A percentile compares a stretch with the other conserved stretches of the same genome.
These are phyloP conservation scores for Polypterus bichir DNA, from an alignment of 2,113 vertebrate genomes.

Conservation along the genomic window DNA sequence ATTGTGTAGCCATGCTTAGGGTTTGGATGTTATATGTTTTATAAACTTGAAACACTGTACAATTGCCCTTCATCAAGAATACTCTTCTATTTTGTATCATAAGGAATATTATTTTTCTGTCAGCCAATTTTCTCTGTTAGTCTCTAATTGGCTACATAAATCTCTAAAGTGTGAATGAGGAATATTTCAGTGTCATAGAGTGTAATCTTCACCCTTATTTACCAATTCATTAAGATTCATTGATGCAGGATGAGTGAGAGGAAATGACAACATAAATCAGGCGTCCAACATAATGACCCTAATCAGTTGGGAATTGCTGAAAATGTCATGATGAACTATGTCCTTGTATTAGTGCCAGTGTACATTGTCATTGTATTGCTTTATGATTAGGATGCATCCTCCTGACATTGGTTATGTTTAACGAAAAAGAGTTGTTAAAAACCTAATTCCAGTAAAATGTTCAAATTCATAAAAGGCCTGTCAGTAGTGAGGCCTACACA, in stretches of 20 bases:
- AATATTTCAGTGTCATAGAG: constrained; percentile 98
- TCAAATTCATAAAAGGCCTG: constrained; percentile 80
- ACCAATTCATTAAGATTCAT: constrained; percentile 99
- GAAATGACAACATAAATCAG: constrained; percentile 99
- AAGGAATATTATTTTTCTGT: constrained; percentile 99
- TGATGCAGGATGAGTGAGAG: constrained; percentile 99
- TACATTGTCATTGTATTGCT: constrained; percentile 96
- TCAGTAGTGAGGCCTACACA: constrained; percentile 76
- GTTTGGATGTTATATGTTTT: not conserved
- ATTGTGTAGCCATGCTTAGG: not conserved
- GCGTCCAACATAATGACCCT: constrained; percentile 99
- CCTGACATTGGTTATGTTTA: constrained; percentile 96
- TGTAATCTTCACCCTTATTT: constrained; percentile 99
- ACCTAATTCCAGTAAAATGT: constrained; percentile 84
- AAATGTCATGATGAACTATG: constrained; percentile 99
- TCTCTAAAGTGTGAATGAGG: constrained; percentile 97
- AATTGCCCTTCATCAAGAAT: constrained; percentile 66
- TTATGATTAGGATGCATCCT: constrained; percentile 93
- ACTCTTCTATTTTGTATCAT: constrained; percentile 74
- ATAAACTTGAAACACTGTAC: not conserved
- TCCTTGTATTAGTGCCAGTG: constrained; percentile 99
- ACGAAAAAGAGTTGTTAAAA: constrained; percentile 95
- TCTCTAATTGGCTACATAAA: constrained; percentile 99
- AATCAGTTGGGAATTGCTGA: constrained; percentile 99
- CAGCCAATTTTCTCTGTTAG: constrained; percentile 98